Evolutionary conservation across 2,113 vertebrate genomes (phyloP), one percentile per base, ranked within the genome.

Genomic region (Hippoglossus stenolepis): DNA sequence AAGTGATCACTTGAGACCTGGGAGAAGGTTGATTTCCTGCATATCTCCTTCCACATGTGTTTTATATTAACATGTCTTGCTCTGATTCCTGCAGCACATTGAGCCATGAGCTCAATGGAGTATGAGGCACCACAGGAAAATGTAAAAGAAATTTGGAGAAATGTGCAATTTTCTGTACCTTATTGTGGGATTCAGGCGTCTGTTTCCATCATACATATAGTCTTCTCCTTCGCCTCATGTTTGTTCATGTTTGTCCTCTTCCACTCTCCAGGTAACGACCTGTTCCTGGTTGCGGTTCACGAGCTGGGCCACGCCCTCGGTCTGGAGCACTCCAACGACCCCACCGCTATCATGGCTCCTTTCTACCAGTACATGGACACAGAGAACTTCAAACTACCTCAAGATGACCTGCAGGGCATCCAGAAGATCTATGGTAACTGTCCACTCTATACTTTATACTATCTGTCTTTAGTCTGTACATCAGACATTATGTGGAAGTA

Each of bases 321-420:
- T 12, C 83, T 96, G 82, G 94, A 94, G 60, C 95, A 96, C 90
- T 96, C 95, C 2, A 95, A 94, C 0, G 95, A 96, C 70, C 93
- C 93, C 80, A 94, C 94, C 1, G 95, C 95, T 15, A 94, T 96
- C 72, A 96, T 96, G 95, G 95, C 94, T 49, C 95, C 95, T 18
- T 95, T 94, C 88, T 96, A 96, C 87, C 94, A 95, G 83, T 96
- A 95, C 87, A 94, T 95, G 94, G 94, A 95, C 87, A 95, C 94
- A 1, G 94, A 95, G 74, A 94, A 93, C 85, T 95, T 94, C 88
- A 95, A 93, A 82, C 92, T 96, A 90, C 94, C 95, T 87, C 92
- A 93, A n/a, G 95, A 96, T 45, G 95, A 96, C 88, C 92, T 96
- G 4, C 93, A 94, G 87, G 95, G 95, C 78, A 96, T 96, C 86